Evolutionary conservation across 2,797 vertebrate species (phyloP).

Genomic region (Notolepis coatsorum): DNA sequence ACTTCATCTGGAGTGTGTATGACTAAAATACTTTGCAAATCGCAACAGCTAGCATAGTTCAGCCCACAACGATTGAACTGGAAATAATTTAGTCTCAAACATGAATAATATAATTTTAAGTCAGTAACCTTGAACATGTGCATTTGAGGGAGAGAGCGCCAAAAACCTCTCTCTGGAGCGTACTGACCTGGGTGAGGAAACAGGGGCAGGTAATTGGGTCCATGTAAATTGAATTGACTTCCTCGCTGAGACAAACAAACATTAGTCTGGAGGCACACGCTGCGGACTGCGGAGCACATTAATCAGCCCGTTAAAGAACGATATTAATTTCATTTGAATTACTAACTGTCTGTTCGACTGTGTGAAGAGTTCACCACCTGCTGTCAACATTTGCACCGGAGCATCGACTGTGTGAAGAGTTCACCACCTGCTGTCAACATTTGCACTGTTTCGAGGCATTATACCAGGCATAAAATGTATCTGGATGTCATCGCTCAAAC

Average conservation of each 20-base stretch:
- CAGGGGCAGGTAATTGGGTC: conserved; percentile 68
- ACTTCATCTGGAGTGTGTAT: no score
- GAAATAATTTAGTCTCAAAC: not conserved
- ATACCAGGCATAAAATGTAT: no score
- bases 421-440: no score
- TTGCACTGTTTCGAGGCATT: no score
- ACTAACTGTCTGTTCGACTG: conserved; percentile 26
- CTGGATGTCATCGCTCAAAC: no score
- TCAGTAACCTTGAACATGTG: conserved; percentile 6
- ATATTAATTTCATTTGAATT: conserved; percentile 46
- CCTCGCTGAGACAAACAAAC: conserved; percentile 45
- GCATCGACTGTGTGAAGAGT: no score
- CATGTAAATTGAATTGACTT: conserved; percentile 69
- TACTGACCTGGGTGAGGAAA: conserved; percentile 53
- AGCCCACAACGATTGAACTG: no score
- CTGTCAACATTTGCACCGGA: conserved; percentile 28
- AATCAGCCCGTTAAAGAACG: conserved; percentile 32
- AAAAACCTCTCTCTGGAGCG: conserved; percentile 38
- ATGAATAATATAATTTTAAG: not conserved
- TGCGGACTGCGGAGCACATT: conserved; percentile 14
- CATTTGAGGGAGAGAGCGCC: conserved; percentile 19
- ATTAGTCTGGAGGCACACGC: conserved; percentile 51
- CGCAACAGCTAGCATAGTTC: no score
- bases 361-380: conserved; percentile 16
- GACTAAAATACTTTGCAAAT: no score